Percentiles rank a stretch among this genome's conserved stretches.
These are phyloP conservation scores for Exocentrus adspersus DNA, from an alignment of 2,888 invertebrate species.

Conservation along the genomic window DNA sequence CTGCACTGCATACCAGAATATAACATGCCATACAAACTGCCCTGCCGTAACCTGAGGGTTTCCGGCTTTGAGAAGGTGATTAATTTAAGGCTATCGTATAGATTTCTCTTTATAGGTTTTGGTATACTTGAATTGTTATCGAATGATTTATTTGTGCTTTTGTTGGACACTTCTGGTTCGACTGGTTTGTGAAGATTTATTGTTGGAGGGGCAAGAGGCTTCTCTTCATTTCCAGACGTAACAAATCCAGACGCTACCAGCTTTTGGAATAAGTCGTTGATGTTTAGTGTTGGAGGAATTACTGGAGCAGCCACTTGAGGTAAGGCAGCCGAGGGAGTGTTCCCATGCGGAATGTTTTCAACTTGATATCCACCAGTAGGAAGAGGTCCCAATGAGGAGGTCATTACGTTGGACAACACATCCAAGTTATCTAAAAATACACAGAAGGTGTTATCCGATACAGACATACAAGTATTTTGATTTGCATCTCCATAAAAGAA, in stretches of 20 bases:
- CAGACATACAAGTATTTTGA: no score
- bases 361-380: conserved; percentile 68
- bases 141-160: not conserved
- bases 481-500: no score
- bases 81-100: conserved; percentile 65
- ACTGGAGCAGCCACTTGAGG: conserved; percentile 23
- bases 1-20: conserved; percentile 96
- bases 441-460: no score
- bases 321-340: conserved; percentile 13
- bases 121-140: not conserved
- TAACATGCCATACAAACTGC: conserved; percentile 74
- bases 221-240: conserved; percentile 54
- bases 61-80: conserved; percentile 77
- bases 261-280: conserved; percentile 86
- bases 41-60: conserved; percentile 78
- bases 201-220: conserved; percentile 1
- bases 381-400: conserved; percentile 68
- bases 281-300: conserved; percentile 65
- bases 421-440: conserved; percentile 67
- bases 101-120: conserved; percentile 40
- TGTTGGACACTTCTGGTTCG: not conserved
- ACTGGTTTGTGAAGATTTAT: not conserved
- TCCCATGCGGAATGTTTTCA: conserved; percentile 52
- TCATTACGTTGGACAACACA: conserved; percentile 73
- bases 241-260: conserved; percentile 87